Evolutionary conservation across 2,113 vertebrate genomes (phyloP).

Genomic region (Rhagologus leucostigma): DNA sequence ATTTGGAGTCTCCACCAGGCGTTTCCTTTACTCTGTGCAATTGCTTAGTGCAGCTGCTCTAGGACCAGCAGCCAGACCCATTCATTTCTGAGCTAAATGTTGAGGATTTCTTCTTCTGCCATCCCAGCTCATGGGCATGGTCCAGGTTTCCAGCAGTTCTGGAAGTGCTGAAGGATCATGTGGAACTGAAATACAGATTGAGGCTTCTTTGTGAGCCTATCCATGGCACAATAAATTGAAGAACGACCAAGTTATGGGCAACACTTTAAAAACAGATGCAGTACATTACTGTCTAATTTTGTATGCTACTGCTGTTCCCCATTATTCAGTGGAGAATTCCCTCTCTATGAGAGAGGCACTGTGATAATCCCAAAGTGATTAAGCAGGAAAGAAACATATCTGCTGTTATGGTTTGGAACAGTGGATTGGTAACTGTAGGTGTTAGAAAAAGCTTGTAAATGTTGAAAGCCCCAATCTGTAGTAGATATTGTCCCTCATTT

Average conservation of each 20-base stretch:
- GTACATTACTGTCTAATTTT: neutral
- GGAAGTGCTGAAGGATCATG: neutral
- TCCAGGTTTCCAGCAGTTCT: neutral
- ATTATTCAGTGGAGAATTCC: neutral
- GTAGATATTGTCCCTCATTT: neutral
- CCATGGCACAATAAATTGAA: neutral
- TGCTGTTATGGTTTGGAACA: neutral
- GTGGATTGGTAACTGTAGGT: neutral
- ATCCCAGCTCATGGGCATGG: neutral
- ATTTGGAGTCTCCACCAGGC: neutral
- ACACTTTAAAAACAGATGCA: neutral
- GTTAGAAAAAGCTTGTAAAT: neutral
- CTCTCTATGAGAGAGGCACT: neutral
- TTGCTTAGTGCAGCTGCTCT: neutral
- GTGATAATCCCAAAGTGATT: neutral
- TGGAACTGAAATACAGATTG: neutral
- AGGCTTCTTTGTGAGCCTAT: neutral
- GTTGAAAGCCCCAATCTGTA: neutral
- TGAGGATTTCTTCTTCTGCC: neutral
- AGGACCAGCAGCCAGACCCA: neutral
- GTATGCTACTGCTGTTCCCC: neutral
- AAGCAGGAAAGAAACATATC: neutral
- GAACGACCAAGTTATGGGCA: neutral
- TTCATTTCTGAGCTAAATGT: neutral
- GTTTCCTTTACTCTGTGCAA: neutral